Percentiles rank a stretch among this genome's conserved stretches.
Conservation (phyloP, 37 sponge, comb jelly and placozoan species). For the Crambe crambe region DNA sequence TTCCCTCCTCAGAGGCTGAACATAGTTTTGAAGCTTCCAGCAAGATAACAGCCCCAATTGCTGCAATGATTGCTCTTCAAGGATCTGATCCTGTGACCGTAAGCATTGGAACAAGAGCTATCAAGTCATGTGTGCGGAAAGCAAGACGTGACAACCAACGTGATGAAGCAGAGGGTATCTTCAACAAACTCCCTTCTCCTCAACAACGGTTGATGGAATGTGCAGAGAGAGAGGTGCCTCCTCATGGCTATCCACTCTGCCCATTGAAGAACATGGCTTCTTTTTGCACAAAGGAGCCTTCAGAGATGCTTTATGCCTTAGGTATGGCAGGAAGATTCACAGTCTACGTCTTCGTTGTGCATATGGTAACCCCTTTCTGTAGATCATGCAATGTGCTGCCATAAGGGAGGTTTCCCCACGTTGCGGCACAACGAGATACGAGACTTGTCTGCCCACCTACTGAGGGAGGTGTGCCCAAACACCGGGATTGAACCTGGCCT, state of each 20-base stretch:
- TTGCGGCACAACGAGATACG: neutral
- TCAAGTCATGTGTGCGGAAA: constrained; percentile 2
- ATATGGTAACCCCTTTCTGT: too few relatives aligned
- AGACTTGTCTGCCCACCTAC: neutral
- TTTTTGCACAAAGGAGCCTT: constrained; percentile 24
- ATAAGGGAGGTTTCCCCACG: neutral
- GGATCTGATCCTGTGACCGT: neutral
- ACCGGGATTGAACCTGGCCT: neutral
- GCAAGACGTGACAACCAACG: neutral
- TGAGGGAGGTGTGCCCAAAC: neutral
- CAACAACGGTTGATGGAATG: constrained; percentile 29
- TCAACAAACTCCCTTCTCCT: neutral
- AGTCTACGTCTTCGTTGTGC: neutral
- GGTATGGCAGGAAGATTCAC: constrained; percentile 24
- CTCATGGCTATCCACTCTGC: constrained; percentile 19
- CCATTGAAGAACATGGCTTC: constrained; percentile 16
- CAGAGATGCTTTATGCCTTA: constrained; percentile 34
- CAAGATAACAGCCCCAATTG: constrained; percentile 31
- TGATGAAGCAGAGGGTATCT: neutral
- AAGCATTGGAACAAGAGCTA: too few relatives aligned
- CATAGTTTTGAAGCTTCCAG: constrained; percentile 18
- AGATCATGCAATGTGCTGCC: too few relatives aligned
- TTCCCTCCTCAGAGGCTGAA: neutral
- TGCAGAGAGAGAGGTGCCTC: constrained; percentile 28
- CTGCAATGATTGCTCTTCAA: neutral